Evolutionary conservation across 2,888 invertebrate genomes (phyloP), one percentile per base, ranked within the genome.

Genomic region (Scrobipalpa costella): DNA sequence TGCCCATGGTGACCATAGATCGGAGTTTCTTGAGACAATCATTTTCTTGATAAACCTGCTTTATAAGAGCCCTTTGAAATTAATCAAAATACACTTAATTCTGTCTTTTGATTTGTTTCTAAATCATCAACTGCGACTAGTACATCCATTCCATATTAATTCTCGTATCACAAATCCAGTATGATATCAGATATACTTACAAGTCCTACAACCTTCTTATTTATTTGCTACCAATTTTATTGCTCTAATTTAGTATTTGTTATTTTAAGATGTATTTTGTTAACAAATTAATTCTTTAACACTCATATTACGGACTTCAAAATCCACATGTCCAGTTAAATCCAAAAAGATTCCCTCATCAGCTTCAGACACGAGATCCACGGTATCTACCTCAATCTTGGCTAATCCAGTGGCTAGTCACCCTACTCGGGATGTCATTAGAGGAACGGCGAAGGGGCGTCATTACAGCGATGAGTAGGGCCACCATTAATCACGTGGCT

Each of bases 391-490:
- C 57, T 57, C 19, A 38, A 38, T 38, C 57, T 57, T 52, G 62
- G 62, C 47, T 62, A 64, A 64, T 58, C 63, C 63, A 61, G 52
- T 60, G 33, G 33, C 34, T 55, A 36, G 62, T 59, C 66, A 85
- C 84, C 84, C 83, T 81, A 84, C 79, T 68, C 74, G 77, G 82
- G 84, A 88, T 87, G 90, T 91, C 90, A 91, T 91, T 91, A 91
- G 90, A 88, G 74, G 79, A 72, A 72, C 79, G 81, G 81, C 84
- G 76, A 1, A 27, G 86, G 87, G 83, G 86, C 86, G 88, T 91
- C 90, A 90, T 91, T 91, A 91, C 91, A 75, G 79, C 90, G 90
- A 91, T 91, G 90, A 91, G 90, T 85, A 88, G 87, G 81, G 71
- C 82, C 69, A 79, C 84, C 90, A 90, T 90, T 90, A 90, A 91